A percentile compares a stretch with the other conserved stretches of the same genome.
These are phyloP conservation scores for Nephrotoma appendiculata DNA, from an alignment of 2,888 invertebrate species.

Conservation along the genomic window DNA sequence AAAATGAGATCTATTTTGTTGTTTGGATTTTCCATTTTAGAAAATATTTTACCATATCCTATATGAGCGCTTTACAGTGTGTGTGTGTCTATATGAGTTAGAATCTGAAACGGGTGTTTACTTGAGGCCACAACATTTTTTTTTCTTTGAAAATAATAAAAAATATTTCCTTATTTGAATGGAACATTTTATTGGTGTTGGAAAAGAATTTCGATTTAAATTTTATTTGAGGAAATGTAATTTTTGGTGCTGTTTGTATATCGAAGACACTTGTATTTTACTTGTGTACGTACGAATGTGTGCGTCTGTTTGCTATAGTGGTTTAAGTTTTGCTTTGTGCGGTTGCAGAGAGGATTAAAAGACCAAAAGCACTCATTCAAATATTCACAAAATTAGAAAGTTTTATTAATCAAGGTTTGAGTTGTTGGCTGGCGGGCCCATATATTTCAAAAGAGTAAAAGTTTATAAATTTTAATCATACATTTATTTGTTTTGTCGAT, in stretches of 20 bases:
- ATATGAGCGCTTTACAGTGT: not conserved
- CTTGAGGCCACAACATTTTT: not conserved
- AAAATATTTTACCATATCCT: not conserved
- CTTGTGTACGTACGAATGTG: not conserved
- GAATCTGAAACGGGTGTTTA: not conserved
- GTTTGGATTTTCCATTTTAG: not conserved
- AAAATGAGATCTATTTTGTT: not conserved
- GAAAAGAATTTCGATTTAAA: not conserved
- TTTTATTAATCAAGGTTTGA: not conserved
- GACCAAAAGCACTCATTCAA: not conserved
- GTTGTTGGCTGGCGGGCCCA: not conserved
- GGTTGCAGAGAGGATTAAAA: not conserved
- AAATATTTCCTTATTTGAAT: not conserved
- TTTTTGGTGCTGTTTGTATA: not conserved
- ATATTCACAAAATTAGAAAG: not conserved
- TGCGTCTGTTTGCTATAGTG: not conserved
- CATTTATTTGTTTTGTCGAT: too few relatives aligned
- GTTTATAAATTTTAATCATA: too few relatives aligned
- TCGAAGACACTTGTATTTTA: not conserved
- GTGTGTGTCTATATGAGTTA: not conserved
- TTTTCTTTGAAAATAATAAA: not conserved
- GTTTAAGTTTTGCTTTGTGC: not conserved
- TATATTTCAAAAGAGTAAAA: too few relatives aligned
- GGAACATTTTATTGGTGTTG: not conserved
- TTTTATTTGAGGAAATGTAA: not conserved